Base-by-base conservation (phyloP, 2,888 invertebrate genomes). In the Diarsia rubi region DNA sequence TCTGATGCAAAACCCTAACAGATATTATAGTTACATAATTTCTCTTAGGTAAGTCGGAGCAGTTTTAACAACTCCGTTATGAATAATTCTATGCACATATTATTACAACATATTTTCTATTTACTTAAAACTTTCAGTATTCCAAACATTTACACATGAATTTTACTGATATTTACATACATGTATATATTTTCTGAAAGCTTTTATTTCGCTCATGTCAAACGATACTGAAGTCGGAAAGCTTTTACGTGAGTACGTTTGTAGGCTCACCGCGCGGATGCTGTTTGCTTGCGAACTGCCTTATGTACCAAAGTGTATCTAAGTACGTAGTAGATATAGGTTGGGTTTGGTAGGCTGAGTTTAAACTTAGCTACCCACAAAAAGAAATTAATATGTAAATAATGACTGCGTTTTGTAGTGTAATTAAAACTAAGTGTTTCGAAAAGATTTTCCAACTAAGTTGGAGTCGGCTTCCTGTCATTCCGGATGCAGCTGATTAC, bases 161-260 rank as follows among this genome's bases (percentile, higher is more conserved):
- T 69, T 62, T 11, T 27, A 8, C 16, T 65, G 59, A 47, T 42
- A 65, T 78, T 45, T 47, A 31, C 37, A 64, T 63, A 60, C 24
- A 54, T 60, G 47, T 73, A 60, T 65, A 54, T 73, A 60, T n/a
- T 57, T 49, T 59, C 21, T n/a, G 57, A 49, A 37, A 60, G 45
- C 63, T 14, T n/a, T 62, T 21, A 37, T 64, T 45, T 27, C 44
- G 49, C 73, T 66, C 47, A 44, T 73, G 67, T 64, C 57, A 67
- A 75, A 60, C 75, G 59, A 75, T 31, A 65, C 54, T 44, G 75
- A 66, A 52, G 81, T 27, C 27, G 19, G 27, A 75, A 60, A 69
- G 79, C 81, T 79, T 80, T 79, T 79, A 69, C 54, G 60, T 37
- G 49, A 67, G 47, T 69, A 64, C 75, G 14, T 62, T 62, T 76